A percentile compares a stretch with the other conserved stretches of the same genome.
Evolutionary conservation across 2,888 invertebrate genomes (phyloP).

Genomic region (Neoaliturus tenellus): DNA sequence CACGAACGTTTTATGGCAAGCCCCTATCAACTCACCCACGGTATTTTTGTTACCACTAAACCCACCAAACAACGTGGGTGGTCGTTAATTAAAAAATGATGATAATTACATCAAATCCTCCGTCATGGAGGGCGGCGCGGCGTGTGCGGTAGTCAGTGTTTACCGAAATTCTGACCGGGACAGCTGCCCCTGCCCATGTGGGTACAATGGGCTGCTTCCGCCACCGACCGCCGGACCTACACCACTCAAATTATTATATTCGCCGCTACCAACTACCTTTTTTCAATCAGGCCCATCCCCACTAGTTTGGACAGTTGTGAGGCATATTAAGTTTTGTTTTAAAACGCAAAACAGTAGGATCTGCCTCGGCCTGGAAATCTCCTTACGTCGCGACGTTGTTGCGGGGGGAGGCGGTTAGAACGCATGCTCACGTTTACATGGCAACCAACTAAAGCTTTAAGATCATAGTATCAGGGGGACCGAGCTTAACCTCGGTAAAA

Average conservation of each 20-base stretch:
- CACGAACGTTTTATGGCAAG: too few species aligned
- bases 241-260: background rate
- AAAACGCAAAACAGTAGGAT: too few species aligned
- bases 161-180: background rate
- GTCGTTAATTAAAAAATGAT: constrained; percentile 20
- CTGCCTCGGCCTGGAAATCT: too few species aligned
- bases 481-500: too few species aligned
- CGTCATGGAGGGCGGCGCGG: background rate
- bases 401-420: too few species aligned
- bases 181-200: constrained; percentile 31
- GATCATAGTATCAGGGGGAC: too few species aligned
- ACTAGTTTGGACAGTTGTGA: background rate
- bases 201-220: constrained; percentile 11
- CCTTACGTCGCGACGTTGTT: too few species aligned
- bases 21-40: too few species aligned
- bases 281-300: background rate
- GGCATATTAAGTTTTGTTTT: too few species aligned
- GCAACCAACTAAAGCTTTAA: too few species aligned
- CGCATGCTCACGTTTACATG: too few species aligned
- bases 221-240: background rate
- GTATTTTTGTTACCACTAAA: background rate
- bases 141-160: background rate
- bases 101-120: constrained; percentile 24
- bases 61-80: background rate
- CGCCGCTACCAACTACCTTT: background rate